Evolutionary conservation across 2,797 vertebrate species (phyloP), one percentile per base, ranked within the genome.

Genomic region (Orientallactaga sibirica): DNA sequence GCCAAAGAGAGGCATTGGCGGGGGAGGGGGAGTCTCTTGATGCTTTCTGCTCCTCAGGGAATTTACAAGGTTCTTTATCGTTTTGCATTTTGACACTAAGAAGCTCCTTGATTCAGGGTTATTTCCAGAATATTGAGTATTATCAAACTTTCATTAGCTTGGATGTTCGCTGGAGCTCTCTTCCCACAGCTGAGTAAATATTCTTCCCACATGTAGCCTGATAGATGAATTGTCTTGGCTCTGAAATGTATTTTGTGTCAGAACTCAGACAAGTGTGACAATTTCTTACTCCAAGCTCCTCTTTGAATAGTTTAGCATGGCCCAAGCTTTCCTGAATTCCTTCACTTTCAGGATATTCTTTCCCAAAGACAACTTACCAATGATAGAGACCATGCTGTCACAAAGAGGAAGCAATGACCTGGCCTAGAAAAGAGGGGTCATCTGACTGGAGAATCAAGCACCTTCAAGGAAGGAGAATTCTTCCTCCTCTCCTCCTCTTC

Each of bases 91-190:
- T 88, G 93, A 96, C 93, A 86, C 75, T 81, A 68, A 93, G 76
- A 94, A 94, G 79, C 82, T 78, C 86, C 92, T 95, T 7, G 3
- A 93, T 78, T 95, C 4, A 14, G 58, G 76, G 88, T 84, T 96
- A 88, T 94, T 94, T 88, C 82, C 73, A 92, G 96, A 97, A 97
- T 95, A 96, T 92, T 88, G 94, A 96, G 91, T 97, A 94, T 95
- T 94, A 92, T 91, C 95, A 95, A 94, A 96, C 55, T 88, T 96
- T 95, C 93, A 95, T 97, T 96, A 96, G 95, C 95, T 96, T 66
- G 43, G 90, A 91, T 95, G 86, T 73, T 96, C 95, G 88, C 93
- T 80, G 88, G 85, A 64, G 43, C 90, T 79, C 87, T 94, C 87
- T 92, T 87, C 93, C 88, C 92, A 96, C 90, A 94, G 85, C 82